Conservation (phyloP, 2,797 vertebrate genomes). For the Molossus molossus region DNA sequence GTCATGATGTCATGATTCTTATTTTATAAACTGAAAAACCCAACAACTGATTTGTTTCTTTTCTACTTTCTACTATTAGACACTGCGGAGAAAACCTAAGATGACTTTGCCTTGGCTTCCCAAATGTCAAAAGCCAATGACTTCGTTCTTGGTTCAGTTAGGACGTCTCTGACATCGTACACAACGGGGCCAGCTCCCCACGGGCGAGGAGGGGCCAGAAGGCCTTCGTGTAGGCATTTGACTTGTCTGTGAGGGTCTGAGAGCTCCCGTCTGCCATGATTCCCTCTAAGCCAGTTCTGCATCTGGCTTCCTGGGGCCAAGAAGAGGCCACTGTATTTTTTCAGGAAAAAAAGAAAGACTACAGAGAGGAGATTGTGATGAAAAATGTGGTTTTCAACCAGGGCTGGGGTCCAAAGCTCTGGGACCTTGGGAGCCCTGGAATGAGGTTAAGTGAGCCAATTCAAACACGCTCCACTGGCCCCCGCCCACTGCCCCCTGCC, state of each 20-base stretch:
- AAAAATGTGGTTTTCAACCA: neutral
- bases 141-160: neutral
- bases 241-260: neutral
- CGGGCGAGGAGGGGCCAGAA: neutral
- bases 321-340: neutral
- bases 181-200: neutral
- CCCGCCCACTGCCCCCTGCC: too few species aligned
- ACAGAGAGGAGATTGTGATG: neutral
- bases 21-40: slow-evolving; percentile 28
- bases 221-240: neutral
- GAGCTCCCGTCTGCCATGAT: neutral
- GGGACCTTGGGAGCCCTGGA: neutral
- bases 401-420: neutral
- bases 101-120: neutral
- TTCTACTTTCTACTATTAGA: slow-evolving; percentile 9
- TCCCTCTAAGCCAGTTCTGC: neutral
- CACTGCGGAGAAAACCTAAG: slow-evolving; percentile 6
- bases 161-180: neutral
- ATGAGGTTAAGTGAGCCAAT: neutral
- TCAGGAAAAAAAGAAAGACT: neutral
- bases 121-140: neutral
- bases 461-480: neutral
- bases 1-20: slow-evolving; percentile 30
- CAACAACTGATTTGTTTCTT: neutral
- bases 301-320: neutral